Percentiles rank a stretch among this genome's conserved stretches.
These are phyloP conservation scores for Calliphora vomitoria DNA, from an alignment of 2,888 invertebrate genomes.

Conservation along the genomic window DNA sequence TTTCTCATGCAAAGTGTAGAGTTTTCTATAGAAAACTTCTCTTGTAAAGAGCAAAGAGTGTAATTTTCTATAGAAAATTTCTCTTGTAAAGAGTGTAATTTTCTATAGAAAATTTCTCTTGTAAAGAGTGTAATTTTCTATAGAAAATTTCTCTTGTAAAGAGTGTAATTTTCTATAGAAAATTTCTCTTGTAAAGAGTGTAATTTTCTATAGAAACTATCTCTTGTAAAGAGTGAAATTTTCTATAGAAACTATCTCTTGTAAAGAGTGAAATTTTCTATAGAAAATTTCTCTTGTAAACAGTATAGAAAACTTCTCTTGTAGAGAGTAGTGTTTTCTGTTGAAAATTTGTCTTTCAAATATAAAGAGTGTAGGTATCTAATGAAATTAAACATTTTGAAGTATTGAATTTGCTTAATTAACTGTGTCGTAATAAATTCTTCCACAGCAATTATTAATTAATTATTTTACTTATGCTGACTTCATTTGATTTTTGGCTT, in stretches of 20 bases:
- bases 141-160: not conserved
- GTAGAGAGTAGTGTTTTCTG: not conserved
- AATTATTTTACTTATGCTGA: slow-evolving; percentile 53
- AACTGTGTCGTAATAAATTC: not conserved
- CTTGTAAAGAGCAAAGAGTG: not conserved
- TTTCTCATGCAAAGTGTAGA: not conserved
- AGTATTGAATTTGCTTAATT: not conserved
- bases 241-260: not conserved
- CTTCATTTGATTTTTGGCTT: slow-evolving; percentile 28
- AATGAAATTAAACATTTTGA: not conserved
- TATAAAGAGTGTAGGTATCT: not conserved
- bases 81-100: not conserved
- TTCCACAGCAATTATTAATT: slow-evolving; percentile 14
- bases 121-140: not conserved
- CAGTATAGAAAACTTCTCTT: not conserved
- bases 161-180: not conserved
- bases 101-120: not conserved
- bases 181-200: not conserved
- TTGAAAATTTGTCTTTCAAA: not conserved
- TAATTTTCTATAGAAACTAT: not conserved
- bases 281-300: not conserved
- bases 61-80: not conserved
- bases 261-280: not conserved
- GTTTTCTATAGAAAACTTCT: not conserved
- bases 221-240: not conserved